These are phyloP conservation scores for Argyresthia albistria DNA, from an alignment of 2,888 invertebrate species.

Conservation along the genomic window DNA sequence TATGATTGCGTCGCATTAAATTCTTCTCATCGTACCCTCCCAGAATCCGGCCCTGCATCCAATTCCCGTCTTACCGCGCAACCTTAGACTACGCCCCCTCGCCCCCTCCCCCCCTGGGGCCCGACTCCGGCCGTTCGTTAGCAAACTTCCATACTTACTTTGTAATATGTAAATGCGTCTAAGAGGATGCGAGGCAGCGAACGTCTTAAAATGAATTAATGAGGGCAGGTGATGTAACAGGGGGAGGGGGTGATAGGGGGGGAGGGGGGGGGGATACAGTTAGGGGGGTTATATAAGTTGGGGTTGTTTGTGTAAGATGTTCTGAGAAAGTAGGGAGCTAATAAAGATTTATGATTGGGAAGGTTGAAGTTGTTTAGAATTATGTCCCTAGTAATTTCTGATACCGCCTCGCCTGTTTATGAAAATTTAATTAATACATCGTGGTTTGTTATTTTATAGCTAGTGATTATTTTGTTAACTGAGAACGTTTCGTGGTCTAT, in stretches of 20 bases:
- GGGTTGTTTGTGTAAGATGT: background rate
- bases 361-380: background rate
- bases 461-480: too few species aligned
- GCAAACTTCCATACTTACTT: slow-evolving; percentile 65
- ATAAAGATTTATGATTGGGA: too few species aligned
- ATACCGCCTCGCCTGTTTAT: background rate
- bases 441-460: too few species aligned
- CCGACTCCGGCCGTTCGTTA: slow-evolving; percentile 45
- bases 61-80: slow-evolving; percentile 68
- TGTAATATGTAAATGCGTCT: slow-evolving; percentile 68
- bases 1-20: too few species aligned
- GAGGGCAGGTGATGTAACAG: slow-evolving; percentile 44
- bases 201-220: slow-evolving; percentile 72
- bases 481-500: too few species aligned
- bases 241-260: slow-evolving; percentile 9
- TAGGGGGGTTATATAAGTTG: background rate
- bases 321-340: too few species aligned
- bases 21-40: too few species aligned
- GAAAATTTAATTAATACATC: background rate
- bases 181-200: slow-evolving; percentile 39
- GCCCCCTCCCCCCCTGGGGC: slow-evolving; percentile 17
- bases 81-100: slow-evolving; percentile 41
- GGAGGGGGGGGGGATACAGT: too few species aligned
- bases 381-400: background rate
- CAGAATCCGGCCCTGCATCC: slow-evolving; percentile 41